phyloP scores from a whole-genome alignment of 2,113 vertebrate genomes.

The Cebus imitator region DNA sequence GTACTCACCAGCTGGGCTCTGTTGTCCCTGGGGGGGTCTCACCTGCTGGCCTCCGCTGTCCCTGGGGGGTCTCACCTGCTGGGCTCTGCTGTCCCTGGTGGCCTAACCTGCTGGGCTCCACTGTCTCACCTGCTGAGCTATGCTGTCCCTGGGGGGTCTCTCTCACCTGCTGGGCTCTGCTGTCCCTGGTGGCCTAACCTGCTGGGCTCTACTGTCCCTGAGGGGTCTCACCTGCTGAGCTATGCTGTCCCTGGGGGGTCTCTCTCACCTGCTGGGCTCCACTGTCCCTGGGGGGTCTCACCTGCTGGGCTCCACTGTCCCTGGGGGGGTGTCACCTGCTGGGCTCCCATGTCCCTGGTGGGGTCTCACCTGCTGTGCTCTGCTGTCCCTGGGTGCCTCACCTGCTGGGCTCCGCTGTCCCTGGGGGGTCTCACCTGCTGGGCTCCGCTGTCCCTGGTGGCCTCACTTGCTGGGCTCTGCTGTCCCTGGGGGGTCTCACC shows the following conservation, averaged over 20 bases:
- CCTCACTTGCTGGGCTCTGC: background rate
- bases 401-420: background rate
- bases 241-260: accelerated
- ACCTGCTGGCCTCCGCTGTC: background rate
- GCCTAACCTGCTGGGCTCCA: background rate
- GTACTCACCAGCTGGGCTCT: background rate
- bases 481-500: background rate
- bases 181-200: background rate
- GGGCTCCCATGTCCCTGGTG: background rate
- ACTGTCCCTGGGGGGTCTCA: background rate
- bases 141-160: background rate
- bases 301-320: background rate
- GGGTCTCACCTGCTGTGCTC: background rate
- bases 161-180: background rate
- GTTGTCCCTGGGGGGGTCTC: background rate
- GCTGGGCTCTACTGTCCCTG: background rate
- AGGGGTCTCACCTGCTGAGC: background rate
- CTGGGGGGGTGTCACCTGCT: background rate
- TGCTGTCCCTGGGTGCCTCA: accelerated
- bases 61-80: background rate
- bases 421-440: too few relatives aligned
- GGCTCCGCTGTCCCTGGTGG: background rate
- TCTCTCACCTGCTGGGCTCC: background rate
- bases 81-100: background rate
- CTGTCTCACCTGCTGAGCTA: background rate